These are phyloP conservation scores for Clangula hyemalis DNA, from an alignment of 2,797 vertebrate species.

Conservation along the genomic window DNA sequence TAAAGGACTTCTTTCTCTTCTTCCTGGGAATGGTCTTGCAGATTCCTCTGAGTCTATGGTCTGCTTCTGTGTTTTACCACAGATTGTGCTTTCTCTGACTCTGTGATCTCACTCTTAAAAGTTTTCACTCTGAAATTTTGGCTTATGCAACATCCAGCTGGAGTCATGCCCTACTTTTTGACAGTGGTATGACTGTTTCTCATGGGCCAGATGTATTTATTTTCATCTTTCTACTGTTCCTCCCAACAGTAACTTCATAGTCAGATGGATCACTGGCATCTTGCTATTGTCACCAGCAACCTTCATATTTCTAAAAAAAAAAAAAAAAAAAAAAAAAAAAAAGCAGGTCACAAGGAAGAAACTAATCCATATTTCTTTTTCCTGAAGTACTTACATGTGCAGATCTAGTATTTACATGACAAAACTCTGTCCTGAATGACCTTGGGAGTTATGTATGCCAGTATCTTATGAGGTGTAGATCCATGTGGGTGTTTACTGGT, in stretches of 20 bases:
- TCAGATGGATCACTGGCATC: neutral
- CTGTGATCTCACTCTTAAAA: neutral
- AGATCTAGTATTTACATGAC: neutral
- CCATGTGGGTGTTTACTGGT: neutral
- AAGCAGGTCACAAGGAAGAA: neutral
- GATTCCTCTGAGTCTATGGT: accelerated
- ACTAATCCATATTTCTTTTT: neutral
- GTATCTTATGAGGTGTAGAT: neutral
- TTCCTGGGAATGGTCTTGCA: neutral
- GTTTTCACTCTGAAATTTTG: neutral
- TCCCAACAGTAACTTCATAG: neutral
- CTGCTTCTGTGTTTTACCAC: neutral
- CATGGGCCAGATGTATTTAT: neutral
- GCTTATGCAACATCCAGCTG: neutral
- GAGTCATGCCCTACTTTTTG: neutral
- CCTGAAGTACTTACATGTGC: neutral
- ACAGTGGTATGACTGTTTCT: neutral
- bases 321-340: neutral
- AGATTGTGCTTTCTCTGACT: neutral
- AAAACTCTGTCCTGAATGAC: neutral
- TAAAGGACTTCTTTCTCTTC: neutral
- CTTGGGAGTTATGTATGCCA: neutral
- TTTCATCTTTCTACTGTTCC: neutral
- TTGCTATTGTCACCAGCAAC: neutral
- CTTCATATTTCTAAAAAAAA: neutral